A percentile compares a stretch with the other conserved stretches of the same genome.
phyloP scores from a whole-genome alignment of 2,113 vertebrate species.

The Rhineura floridana region DNA sequence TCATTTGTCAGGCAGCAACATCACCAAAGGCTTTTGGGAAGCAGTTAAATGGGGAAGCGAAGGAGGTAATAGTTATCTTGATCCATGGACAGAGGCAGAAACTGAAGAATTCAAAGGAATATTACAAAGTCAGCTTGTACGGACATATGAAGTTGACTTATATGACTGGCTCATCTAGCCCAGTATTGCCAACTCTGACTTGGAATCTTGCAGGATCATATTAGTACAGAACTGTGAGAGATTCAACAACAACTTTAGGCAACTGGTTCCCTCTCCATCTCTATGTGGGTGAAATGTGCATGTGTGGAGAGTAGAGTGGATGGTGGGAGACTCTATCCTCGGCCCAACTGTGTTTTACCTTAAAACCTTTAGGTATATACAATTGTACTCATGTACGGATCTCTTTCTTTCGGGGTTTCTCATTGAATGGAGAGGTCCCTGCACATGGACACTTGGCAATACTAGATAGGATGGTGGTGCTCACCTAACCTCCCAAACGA shows the following conservation, averaged over 20 bases:
- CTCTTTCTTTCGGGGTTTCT: background rate
- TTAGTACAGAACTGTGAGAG: background rate
- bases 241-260: background rate
- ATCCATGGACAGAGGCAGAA: background rate
- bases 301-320: background rate
- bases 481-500: no score
- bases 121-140: background rate
- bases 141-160: background rate
- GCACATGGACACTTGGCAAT: background rate
- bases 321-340: background rate
- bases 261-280: background rate
- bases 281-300: no score
- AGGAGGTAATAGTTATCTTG: background rate
- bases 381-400: background rate
- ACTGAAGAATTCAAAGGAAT: background rate
- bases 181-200: background rate
- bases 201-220: background rate
- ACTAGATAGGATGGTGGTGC: no score
- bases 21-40: background rate
- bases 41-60: background rate
- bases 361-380: background rate
- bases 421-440: background rate
- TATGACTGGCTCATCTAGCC: background rate
- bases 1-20: background rate
- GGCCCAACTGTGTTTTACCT: background rate